These are phyloP conservation scores for Dugesia japonica DNA, from an alignment of 2,888 invertebrate species.

Conservation along the genomic window DNA sequence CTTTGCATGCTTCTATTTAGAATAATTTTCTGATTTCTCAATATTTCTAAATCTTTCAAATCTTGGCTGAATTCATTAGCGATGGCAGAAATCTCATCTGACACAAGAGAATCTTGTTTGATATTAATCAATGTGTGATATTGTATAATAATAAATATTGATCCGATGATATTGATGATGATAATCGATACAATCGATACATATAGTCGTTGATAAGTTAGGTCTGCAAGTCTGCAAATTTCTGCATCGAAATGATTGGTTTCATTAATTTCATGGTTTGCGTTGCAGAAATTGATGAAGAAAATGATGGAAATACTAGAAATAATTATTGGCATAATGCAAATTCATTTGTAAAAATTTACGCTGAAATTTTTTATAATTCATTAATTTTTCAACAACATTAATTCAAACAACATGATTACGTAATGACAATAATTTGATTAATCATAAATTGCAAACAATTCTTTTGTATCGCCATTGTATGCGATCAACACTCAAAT, in stretches of 20 bases:
- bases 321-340: too few species aligned
- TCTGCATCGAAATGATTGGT: neutral
- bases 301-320: too few species aligned
- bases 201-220: neutral
- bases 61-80: neutral
- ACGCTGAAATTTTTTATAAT: too few species aligned
- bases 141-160: neutral
- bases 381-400: too few species aligned
- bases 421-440: too few species aligned
- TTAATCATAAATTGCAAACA: too few species aligned
- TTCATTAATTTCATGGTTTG: neutral
- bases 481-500: too few species aligned
- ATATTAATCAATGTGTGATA: neutral
- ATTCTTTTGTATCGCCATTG: too few species aligned
- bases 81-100: neutral
- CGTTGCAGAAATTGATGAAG: too few species aligned
- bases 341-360: too few species aligned
- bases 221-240: neutral
- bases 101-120: neutral
- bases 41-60: neutral
- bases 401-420: too few species aligned
- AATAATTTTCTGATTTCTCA: neutral
- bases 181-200: neutral
- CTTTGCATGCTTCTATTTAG: neutral
- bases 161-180: neutral